phyloP scores from a whole-genome alignment of 2,113 vertebrate species.

The Manacus vitellinus region DNA sequence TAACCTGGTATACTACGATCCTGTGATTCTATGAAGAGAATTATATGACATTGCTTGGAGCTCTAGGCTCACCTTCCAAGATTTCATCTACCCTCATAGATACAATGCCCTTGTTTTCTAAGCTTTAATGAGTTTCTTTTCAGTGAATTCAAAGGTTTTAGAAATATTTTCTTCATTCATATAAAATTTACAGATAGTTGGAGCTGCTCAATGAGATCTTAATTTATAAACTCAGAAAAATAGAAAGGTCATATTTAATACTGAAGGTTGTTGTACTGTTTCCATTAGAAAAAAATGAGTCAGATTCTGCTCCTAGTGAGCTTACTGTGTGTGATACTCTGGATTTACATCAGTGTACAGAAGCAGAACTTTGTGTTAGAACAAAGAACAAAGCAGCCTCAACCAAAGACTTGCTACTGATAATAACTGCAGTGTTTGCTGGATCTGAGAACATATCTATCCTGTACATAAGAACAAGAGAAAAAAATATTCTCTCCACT shows the following conservation, averaged over 20 bases:
- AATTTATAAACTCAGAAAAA: background rate
- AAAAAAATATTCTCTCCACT: background rate
- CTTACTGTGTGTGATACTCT: background rate
- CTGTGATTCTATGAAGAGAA: background rate
- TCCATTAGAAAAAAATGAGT: background rate
- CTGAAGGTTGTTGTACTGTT: background rate
- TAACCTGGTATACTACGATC: background rate
- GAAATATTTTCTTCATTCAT: background rate
- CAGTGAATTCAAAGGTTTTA: background rate
- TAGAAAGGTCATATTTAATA: background rate
- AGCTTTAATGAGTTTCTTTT: background rate
- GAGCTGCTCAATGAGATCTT: background rate
- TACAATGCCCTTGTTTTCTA: background rate
- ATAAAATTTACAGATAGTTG: background rate
- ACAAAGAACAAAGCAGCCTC: background rate
- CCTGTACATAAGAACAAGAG: background rate
- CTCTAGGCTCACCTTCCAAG: conserved; percentile 2
- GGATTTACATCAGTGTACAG: background rate
- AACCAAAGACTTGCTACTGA: background rate
- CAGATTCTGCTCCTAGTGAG: background rate
- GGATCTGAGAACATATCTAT: background rate
- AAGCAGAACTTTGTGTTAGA: background rate
- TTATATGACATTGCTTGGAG: background rate
- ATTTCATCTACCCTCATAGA: background rate
- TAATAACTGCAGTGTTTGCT: background rate